Evolutionary conservation across 2,888 invertebrate species (phyloP).

Genomic region (Scaptomyza cyrtandrae): DNA sequence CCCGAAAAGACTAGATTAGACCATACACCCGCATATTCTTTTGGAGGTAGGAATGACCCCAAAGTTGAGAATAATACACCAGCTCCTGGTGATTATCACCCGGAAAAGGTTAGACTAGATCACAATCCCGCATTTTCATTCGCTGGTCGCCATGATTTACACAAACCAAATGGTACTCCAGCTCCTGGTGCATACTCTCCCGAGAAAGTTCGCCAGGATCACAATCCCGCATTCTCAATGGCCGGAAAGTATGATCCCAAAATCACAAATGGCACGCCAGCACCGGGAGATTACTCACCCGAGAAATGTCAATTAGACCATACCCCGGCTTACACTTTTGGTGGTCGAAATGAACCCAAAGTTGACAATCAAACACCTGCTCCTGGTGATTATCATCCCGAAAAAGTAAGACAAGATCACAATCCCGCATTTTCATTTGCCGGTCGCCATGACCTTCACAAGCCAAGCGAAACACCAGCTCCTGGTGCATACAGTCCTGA

Average conservation of each 20-base stretch:
- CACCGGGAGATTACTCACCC: constrained; percentile 86
- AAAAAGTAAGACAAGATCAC: constrained; percentile 70
- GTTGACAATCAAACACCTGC: constrained; percentile 84
- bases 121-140: constrained; percentile 86
- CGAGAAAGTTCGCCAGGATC: constrained; percentile 85
- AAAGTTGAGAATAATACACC: constrained; percentile 85
- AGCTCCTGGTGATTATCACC: constrained; percentile 88
- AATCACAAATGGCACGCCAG: constrained; percentile 85
- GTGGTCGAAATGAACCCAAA: constrained; percentile 78
- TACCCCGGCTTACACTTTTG: constrained; percentile 85
- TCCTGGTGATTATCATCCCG: constrained; percentile 78
- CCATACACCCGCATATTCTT: constrained; percentile 85
- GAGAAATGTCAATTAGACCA: constrained; percentile 86
- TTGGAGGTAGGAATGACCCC: constrained; percentile 82
- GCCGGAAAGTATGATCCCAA: constrained; percentile 85
- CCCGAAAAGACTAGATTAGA: constrained; percentile 85
- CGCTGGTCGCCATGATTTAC: constrained; percentile 85
- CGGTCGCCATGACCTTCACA: constrained; percentile 85
- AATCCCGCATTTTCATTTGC: constrained; percentile 87
- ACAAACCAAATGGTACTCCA: constrained; percentile 86
- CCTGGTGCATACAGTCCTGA: constrained; percentile 87
- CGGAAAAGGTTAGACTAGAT: constrained; percentile 85
- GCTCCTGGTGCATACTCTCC: constrained; percentile 88
- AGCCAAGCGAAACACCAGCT: constrained; percentile 87
- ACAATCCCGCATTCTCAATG: constrained; percentile 86